Conservation (phyloP, 2,888 invertebrate species). For the Microplitis deprimator region DNA sequence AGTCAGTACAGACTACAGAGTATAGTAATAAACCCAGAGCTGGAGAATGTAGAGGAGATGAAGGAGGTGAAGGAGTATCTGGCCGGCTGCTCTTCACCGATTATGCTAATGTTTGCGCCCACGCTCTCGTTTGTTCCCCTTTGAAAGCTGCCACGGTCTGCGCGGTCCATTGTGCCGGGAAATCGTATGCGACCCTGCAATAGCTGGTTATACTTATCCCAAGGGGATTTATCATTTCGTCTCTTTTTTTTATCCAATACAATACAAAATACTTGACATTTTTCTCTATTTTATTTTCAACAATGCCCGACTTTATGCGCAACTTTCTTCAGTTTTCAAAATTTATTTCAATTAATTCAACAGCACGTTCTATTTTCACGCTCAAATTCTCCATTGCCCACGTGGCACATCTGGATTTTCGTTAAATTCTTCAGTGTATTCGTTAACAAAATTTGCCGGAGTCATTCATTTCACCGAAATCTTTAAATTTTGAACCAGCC, state of each 20-base stretch:
- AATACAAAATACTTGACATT: background rate
- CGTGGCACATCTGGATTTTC: background rate
- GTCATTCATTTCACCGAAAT: background rate
- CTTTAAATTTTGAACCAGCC: no score
- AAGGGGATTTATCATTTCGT: slow-evolving; percentile 6
- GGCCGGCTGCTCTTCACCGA: slow-evolving; percentile 44
- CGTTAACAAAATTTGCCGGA: background rate
- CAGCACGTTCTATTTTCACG: background rate
- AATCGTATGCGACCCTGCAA: slow-evolving; percentile 21
- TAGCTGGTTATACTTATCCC: slow-evolving; percentile 21
- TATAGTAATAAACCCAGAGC: no score
- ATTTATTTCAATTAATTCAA: background rate
- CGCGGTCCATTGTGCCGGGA: slow-evolving; percentile 23
- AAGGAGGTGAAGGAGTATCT: background rate
- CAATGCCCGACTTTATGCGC: no score
- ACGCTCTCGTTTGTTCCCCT: slow-evolving; percentile 42
- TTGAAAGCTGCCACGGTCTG: slow-evolving; percentile 22
- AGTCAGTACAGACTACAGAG: no score
- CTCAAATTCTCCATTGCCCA: background rate
- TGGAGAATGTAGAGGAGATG: no score
- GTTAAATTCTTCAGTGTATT: background rate
- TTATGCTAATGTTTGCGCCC: slow-evolving; percentile 52
- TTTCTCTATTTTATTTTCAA: background rate
- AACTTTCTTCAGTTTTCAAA: no score
- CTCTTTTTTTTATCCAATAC: background rate